Conservation (phyloP, 1,140 invertebrate genomes). For the Hesperophylax magnus region DNA sequence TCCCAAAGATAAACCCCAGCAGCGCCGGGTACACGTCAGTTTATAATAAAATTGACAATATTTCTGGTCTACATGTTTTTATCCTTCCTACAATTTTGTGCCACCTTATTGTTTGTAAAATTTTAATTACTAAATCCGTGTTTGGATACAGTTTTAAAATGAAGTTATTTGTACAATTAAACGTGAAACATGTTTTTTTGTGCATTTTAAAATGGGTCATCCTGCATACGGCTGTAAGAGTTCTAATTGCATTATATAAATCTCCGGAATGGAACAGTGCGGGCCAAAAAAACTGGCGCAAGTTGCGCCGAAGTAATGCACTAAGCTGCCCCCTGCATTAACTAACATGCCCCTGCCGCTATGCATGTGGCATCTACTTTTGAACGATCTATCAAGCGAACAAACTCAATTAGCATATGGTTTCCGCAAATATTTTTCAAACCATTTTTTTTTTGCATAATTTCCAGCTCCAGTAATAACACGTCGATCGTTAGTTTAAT, state of each 20-base stretch:
- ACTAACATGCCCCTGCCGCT: background rate
- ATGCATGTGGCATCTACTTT: background rate
- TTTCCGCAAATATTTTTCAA: background rate
- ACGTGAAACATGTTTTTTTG: background rate
- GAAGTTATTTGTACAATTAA: too few relatives aligned
- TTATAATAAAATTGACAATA: too few relatives aligned
- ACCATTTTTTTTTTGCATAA: background rate
- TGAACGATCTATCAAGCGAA: slow-evolving; percentile 14
- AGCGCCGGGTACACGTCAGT: too few relatives aligned
- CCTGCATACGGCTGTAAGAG: background rate
- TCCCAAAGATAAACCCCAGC: too few relatives aligned
- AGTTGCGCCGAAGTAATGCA: background rate
- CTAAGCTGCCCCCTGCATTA: slow-evolving; percentile 13
- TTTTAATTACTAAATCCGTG: too few relatives aligned
- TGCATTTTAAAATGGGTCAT: background rate
- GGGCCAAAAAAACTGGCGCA: slow-evolving; percentile 1
- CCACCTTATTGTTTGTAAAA: too few relatives aligned
- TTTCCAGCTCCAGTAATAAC: background rate
- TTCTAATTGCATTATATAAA: slow-evolving; percentile 25
- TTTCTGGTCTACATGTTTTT: too few relatives aligned
- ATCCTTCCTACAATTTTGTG: too few relatives aligned
- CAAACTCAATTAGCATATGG: background rate
- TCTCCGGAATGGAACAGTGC: slow-evolving; percentile 1
- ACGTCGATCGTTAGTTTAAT: background rate
- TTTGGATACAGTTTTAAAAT: too few relatives aligned